Conservation (phyloP, 2,888 invertebrate species). For the Harmothoe impar region DNA sequence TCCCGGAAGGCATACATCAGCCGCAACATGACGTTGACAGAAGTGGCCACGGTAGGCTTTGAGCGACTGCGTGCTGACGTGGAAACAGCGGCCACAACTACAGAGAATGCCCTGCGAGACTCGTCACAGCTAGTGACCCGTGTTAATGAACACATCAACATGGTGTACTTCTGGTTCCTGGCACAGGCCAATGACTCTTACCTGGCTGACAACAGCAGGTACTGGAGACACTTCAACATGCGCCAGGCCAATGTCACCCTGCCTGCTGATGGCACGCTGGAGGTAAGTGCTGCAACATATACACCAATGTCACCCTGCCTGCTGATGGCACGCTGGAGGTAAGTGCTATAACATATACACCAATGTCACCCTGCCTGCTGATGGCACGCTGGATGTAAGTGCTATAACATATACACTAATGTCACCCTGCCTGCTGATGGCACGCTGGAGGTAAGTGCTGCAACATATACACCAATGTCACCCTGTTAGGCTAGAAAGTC, state of each 20-base stretch:
- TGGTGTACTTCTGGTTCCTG: conserved; percentile 64
- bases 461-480: too few relatives aligned
- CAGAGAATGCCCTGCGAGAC: conserved; percentile 51
- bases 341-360: too few relatives aligned
- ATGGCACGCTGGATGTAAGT: conserved; percentile 27
- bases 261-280: neutral
- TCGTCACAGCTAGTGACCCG: neutral
- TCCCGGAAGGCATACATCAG: neutral
- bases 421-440: too few relatives aligned
- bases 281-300: conserved; percentile 5
- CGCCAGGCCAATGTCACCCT: neutral
- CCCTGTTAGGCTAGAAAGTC: too few relatives aligned
- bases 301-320: neutral
- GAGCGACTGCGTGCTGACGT: conserved; percentile 9
- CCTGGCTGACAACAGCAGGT: conserved; percentile 55
- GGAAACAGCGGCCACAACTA: conserved; percentile 11
- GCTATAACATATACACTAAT: neutral
- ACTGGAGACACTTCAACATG: conserved; percentile 60
- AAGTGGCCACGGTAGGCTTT: neutral
- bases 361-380: neutral
- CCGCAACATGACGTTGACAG: conserved; percentile 35
- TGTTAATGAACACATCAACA: conserved; percentile 34
- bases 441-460: too few relatives aligned
- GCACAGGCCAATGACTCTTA: conserved; percentile 46
- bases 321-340: neutral